Evolutionary conservation across 2,888 invertebrate genomes (phyloP), one percentile per base, ranked within the genome.

Genomic region (Camponotus fellah): DNA sequence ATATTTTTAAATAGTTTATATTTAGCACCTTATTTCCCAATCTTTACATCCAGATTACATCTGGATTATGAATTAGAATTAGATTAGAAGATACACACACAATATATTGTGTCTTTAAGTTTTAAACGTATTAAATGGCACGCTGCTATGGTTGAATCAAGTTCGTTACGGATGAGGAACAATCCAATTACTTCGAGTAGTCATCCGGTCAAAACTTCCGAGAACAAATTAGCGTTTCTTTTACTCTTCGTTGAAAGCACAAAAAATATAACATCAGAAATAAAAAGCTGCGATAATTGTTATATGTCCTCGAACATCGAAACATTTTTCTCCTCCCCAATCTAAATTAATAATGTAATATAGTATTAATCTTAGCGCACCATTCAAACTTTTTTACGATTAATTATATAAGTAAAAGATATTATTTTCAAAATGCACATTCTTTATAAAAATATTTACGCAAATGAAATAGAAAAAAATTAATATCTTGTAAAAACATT

Each of bases 121-220:
- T 37, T 65, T 53, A 76, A 76, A 49, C 43, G 68, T 69, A 84
- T 80, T 58, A 71, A 83, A 86, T 60, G 58, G 49, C 58, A 71
- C 14, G 65, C 46, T 64, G 68, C 60, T 66, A 66, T 21, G 49
- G 66, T 83, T 65, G 68, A 83, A 77, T 88, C 76, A 82, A 85
- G 81, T 83, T 88, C 83, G 74, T 87, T 83, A 81, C 79, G 49
- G 64, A 53, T 62, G 66, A 53, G 76, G 71, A 68, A 84, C 66
- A 56, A 85, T 87, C 81, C 84, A 86, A 90, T 90, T 90, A 89
- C 64, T 69, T 75, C 37, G 53, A 86, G 71, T 82, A 82, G 72
- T 66, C 86, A 84, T 90, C 84, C 85, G 85, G 82, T 87, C 83
- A 72, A 89, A 89, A 84, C 74, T 90, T 90, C 86, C 82, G 43